Evolutionary conservation across 2,797 vertebrate species (phyloP).

Genomic region (Dicrostonyx torquatus): DNA sequence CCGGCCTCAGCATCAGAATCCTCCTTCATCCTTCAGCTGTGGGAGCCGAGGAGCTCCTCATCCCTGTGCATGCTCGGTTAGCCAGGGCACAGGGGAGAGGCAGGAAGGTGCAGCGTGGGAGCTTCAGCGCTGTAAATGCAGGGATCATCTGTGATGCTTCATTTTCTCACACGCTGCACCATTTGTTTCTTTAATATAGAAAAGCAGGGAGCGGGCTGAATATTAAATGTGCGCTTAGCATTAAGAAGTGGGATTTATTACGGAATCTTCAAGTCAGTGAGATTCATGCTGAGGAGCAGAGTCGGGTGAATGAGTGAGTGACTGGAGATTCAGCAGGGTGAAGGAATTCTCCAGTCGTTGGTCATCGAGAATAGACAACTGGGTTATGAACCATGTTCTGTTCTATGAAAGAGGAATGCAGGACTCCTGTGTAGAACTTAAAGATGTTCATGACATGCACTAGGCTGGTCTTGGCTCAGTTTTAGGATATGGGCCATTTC

Average conservation of each 20-base stretch:
- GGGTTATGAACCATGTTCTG: not conserved
- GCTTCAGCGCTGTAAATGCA: not conserved
- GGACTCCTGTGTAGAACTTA: not conserved
- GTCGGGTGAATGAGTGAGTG: not conserved
- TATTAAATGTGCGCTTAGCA: not conserved
- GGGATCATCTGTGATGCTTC: not conserved
- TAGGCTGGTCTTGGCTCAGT: not conserved
- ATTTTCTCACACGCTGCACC: not conserved
- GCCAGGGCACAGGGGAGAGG: not conserved
- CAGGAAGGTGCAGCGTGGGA: not conserved
- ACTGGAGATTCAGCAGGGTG: not conserved
- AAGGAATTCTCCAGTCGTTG: not conserved
- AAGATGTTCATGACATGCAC: not conserved
- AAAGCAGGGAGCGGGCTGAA: not conserved
- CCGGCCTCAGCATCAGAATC: not conserved
- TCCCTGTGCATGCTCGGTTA: not conserved
- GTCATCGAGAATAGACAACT: not conserved
- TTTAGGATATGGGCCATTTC: not conserved
- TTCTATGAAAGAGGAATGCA: not conserved
- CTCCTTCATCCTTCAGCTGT: not conserved
- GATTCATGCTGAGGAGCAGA: not conserved
- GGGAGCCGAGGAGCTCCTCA: not conserved
- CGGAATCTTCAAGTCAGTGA: not conserved
- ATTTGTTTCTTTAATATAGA: not conserved
- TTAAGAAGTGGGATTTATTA: constrained; percentile 1